Base-by-base conservation (phyloP, 2,888 invertebrate species). In the Sarcophaga caerulescens region DNA sequence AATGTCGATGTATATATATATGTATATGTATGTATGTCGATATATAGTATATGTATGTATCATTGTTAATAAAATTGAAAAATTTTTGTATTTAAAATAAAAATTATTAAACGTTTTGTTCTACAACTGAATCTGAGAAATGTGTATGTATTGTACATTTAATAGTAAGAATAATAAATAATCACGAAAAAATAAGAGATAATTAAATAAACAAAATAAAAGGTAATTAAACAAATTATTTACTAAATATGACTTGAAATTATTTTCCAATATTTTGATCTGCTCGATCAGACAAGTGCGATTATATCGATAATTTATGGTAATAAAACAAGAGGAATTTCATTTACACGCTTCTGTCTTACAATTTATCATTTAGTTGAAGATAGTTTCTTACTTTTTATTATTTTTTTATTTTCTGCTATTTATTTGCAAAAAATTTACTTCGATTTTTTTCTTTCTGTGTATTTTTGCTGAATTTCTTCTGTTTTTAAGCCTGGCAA, bases 51-150 rank as follows among this genome's bases (percentile, higher is more conserved):
- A 35, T 35, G 35, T 10, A 35, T 35, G 35, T 83, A 83, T 85
- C 79, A 84, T 84, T 66, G 84, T 59, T 69, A 80, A 74, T 68
- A 85, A 68, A 71, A 71, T 81, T 68, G 45, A 79, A 79, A 57
- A 62, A 83, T 84, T 86, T 35, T 86, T 86, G 86, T 86, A 86
- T 86, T 86, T 84, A 65, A 78, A 86, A 78, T 68, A 84, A 75
- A 86, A 78, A 69, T 63, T 76, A 59, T 63, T 6, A 82, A 71
- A 83, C 25, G 63, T 70, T 73, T 85, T 81, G 65, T 77, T 74
- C 79, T 74, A 82, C 70, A 85, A 83, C 35, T 21, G n/a, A n/a
- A 60, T 4, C 21, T 60, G 21, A 19, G n/a, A 52, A 52, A 14
- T 52, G 21, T 60, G 60, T 10, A 19, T n/a, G 60, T 60, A 21